A percentile compares a stretch with the other conserved stretches of the same genome.
These are phyloP conservation scores for Auanema freiburgensis DNA, from an alignment of 2,888 invertebrate genomes.

Conservation along the genomic window DNA sequence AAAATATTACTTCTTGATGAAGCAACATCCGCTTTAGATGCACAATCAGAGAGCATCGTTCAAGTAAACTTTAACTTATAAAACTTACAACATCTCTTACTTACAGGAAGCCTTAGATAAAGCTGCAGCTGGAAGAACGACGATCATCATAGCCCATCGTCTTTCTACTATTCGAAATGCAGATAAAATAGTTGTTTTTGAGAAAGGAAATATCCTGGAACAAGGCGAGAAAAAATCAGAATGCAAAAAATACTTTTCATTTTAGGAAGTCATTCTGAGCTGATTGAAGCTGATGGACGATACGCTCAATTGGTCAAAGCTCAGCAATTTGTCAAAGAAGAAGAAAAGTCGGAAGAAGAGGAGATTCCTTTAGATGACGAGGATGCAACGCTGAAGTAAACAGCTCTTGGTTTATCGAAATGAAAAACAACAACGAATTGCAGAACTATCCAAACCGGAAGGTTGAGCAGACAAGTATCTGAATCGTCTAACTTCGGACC, in stretches of 20 bases:
- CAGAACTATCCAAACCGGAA: no score
- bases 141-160: slow-evolving; percentile 45
- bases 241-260: neutral
- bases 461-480: no score
- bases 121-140: slow-evolving; percentile 44
- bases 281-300: slow-evolving; percentile 37
- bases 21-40: slow-evolving; percentile 60
- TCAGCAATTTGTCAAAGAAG: slow-evolving; percentile 33
- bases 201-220: slow-evolving; percentile 46
- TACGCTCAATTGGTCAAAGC: slow-evolving; percentile 42
- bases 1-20: slow-evolving; percentile 35
- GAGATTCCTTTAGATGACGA: neutral
- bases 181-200: slow-evolving; percentile 39
- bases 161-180: slow-evolving; percentile 39
- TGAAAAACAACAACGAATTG: neutral
- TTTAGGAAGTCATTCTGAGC: slow-evolving; percentile 33
- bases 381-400: neutral
- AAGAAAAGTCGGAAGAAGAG: slow-evolving; percentile 1
- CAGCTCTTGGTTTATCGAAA: neutral
- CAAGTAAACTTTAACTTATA: neutral
- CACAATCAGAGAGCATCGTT: slow-evolving; percentile 22
- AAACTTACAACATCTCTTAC: slow-evolving; percentile 24
- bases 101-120: slow-evolving; percentile 52
- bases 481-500: no score
- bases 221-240: slow-evolving; percentile 4